These are phyloP conservation scores for Perizoma affinitatum DNA, from an alignment of 2,888 invertebrate species.

Conservation along the genomic window DNA sequence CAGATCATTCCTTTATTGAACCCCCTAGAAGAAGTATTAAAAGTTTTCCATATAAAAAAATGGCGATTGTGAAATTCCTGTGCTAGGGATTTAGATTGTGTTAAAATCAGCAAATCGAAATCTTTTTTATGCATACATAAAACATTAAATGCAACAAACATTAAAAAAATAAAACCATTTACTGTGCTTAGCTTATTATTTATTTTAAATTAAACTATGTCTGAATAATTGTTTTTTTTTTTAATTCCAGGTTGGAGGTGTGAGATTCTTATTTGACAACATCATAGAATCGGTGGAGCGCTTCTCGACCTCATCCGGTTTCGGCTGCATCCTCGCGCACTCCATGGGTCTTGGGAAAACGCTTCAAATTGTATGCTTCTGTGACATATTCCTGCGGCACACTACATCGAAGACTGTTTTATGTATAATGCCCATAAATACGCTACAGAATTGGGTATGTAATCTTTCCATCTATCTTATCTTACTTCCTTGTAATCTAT, in stretches of 20 bases:
- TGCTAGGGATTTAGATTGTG: too few species aligned
- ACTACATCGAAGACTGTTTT: constrained; percentile 95
- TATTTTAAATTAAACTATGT: too few species aligned
- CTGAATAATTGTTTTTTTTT: background rate
- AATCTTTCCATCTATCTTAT: constrained; percentile 1
- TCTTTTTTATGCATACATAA: too few species aligned
- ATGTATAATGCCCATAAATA: constrained; percentile 99
- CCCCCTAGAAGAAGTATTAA: too few species aligned
- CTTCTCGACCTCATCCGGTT: constrained; percentile 94
- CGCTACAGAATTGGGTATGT: constrained; percentile 96
- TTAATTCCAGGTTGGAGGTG: constrained; percentile 91
- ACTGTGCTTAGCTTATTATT: too few species aligned
- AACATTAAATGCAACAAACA: too few species aligned
- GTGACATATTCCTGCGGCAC: constrained; percentile 96
- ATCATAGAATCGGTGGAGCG: constrained; percentile 96
- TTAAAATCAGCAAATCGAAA: too few species aligned
- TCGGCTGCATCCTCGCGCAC: constrained; percentile 99
- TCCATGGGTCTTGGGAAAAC: constrained; percentile 99
- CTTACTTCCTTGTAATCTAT: too few species aligned
- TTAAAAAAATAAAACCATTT: too few species aligned
- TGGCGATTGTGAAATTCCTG: too few species aligned
- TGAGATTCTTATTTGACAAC: constrained; percentile 97
- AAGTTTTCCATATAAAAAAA: too few species aligned
- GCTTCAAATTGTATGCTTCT: constrained; percentile 96
- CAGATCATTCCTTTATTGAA: too few species aligned